These are phyloP conservation scores for Synergus laeviventris DNA, from an alignment of 2,888 invertebrate genomes.

Conservation along the genomic window DNA sequence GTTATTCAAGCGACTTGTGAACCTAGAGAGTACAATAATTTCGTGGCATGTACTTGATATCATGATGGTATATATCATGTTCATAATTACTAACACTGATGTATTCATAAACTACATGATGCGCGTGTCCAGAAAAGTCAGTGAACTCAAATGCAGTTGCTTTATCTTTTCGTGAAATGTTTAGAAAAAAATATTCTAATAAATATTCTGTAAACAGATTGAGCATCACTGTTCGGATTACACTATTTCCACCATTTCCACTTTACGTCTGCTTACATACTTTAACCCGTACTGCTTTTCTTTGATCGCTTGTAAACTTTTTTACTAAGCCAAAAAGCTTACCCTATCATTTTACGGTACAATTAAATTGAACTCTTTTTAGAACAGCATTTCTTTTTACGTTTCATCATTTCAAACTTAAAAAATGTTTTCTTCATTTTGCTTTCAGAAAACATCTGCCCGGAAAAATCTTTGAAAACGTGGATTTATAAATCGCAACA, in stretches of 20 bases:
- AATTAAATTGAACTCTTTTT: background rate
- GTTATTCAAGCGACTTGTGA: background rate
- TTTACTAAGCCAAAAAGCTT: background rate
- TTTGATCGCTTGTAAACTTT: background rate
- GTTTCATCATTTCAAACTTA: background rate
- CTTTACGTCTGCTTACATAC: background rate
- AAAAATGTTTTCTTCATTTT: background rate
- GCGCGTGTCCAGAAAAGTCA: background rate
- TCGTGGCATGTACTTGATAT: background rate
- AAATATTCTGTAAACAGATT: slow-evolving; percentile 2
- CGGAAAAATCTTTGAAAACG: no score
- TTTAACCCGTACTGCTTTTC: background rate
- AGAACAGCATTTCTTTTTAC: no score
- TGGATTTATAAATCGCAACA: no score
- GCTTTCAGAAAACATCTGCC: no score
- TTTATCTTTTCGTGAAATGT: background rate
- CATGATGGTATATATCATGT: background rate
- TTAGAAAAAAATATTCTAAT: background rate
- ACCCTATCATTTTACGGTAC: background rate
- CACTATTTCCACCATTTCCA: no score
- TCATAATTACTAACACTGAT: background rate
- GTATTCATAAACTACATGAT: background rate
- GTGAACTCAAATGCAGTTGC: background rate
- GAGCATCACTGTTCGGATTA: background rate
- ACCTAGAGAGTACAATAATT: background rate